Percentiles rank a stretch among this genome's conserved stretches.
phyloP scores from a whole-genome alignment of 2,113 vertebrate species.

The Spea multiplicata region DNA sequence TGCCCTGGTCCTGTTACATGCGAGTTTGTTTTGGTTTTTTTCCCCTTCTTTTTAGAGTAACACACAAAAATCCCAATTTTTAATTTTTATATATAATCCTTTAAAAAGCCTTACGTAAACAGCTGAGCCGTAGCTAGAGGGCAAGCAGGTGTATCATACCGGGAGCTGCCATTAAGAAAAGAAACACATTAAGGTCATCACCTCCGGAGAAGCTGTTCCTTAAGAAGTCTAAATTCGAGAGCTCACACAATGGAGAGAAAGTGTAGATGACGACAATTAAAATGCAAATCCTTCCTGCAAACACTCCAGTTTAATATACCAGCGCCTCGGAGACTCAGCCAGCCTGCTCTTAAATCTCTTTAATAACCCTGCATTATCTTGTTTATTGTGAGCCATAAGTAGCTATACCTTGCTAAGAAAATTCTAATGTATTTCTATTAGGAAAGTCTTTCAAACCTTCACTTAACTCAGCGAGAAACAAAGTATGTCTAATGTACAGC shows the following conservation, averaged over 20 bases:
- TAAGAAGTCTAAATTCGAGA: constrained; percentile 37
- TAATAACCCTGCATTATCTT: constrained; percentile 41
- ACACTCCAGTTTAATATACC: constrained; percentile 40
- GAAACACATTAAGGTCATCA: constrained; percentile 40
- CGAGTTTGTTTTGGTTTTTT: too few species aligned
- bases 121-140: constrained; percentile 31
- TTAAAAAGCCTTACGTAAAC: neutral
- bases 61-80: too few species aligned
- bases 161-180: constrained; percentile 47
- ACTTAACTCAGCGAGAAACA: constrained; percentile 34
- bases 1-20: too few species aligned
- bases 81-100: too few species aligned
- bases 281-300: constrained; percentile 48
- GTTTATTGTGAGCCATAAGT: constrained; percentile 24
- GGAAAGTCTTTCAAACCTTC: constrained; percentile 27
- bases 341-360: constrained; percentile 36
- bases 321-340: constrained; percentile 23
- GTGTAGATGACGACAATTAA: constrained; percentile 46
- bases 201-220: constrained; percentile 25
- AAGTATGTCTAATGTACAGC: constrained; percentile 31
- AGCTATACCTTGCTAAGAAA: constrained; percentile 28
- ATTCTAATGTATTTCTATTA: constrained; percentile 25
- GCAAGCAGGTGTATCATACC: constrained; percentile 46
- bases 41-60: too few species aligned
- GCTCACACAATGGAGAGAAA: constrained; percentile 36